Conservation (phyloP, 2,888 invertebrate genomes). For the Pteria penguin region DNA sequence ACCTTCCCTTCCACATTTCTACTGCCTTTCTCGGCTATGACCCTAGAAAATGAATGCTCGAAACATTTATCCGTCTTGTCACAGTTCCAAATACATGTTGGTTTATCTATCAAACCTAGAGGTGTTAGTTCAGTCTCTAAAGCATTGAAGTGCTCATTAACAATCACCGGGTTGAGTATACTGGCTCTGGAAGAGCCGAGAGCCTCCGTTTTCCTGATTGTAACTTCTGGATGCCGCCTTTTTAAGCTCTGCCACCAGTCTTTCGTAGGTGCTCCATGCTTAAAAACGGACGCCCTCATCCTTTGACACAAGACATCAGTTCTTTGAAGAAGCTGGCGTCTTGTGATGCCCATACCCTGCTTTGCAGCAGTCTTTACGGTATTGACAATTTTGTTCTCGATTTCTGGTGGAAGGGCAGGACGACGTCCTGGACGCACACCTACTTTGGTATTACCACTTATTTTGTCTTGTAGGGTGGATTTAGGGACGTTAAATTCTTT, state of each 20-base stretch:
- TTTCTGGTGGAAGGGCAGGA: constrained; percentile 25
- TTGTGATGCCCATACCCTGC: constrained; percentile 39
- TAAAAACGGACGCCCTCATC: neutral
- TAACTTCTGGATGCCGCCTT: constrained; percentile 15
- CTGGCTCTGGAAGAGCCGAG: constrained; percentile 15
- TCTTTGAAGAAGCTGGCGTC: constrained; percentile 8
- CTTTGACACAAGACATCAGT: constrained; percentile 1
- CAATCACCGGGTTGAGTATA: constrained; percentile 36
- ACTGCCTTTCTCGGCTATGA: constrained; percentile 10
- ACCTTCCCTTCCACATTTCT: constrained; percentile 9
- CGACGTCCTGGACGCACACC: constrained; percentile 27
- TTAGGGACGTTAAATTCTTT: constrained; percentile 29
- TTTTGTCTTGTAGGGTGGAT: constrained; percentile 35
- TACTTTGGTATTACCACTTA: constrained; percentile 20
- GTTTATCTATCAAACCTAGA: neutral
- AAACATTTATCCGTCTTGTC: constrained; percentile 36
- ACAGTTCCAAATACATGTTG: constrained; percentile 34
- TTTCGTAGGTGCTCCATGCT: too few relatives aligned
- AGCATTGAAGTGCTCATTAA: constrained; percentile 16
- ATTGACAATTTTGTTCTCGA: constrained; percentile 42
- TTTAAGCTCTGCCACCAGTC: constrained; percentile 4
- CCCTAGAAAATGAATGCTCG: constrained; percentile 7
- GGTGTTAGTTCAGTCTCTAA: neutral
- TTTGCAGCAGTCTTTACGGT: constrained; percentile 37
- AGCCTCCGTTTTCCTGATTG: constrained; percentile 5